Evolutionary conservation across 2,888 invertebrate genomes (phyloP), one percentile per base, ranked within the genome.

Genomic region (Brachyopa scutellaris): DNA sequence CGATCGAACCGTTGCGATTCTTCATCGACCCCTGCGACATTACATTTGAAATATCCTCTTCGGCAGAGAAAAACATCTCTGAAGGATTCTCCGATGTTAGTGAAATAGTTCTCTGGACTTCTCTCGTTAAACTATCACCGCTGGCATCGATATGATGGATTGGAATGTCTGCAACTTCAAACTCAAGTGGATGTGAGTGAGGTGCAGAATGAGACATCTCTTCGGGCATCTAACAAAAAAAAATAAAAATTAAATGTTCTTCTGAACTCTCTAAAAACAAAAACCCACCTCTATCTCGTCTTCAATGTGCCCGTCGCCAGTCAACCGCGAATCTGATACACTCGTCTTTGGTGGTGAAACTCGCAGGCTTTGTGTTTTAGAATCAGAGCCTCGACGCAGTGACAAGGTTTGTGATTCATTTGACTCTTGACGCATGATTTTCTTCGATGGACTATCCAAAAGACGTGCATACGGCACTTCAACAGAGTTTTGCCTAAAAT

Each of bases 1-100:
- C 87, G 38, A 89, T 88, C 0, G 89, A 89, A 1, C 88, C 89
- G 62, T 88, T 89, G 26, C 88, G 88, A 84, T 88, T 89, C 78
- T 89, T 89, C 51, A 89, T 88, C 9, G 90, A 88, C 13, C 90
- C 85, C 79, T 89, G 90, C 2, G 89, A 88, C 84, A 90, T 82
- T 2, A 89, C 88, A 85, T 90, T 90, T 0, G 90, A 89, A 51
- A 95, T 93, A 85, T 97, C 97, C 90, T 98, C 97, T 87, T 97
- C 97, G 0, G 97, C 97, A 0, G 97, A 97, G 88, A 96, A 97
- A 90, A 97, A 98, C 59, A 95, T 95, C 90, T 97, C 97, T 0
- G 96, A 96, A 86, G 96, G 96, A 89, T 97, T 97, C 89, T 97
- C 97, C 77, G 96, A 96, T 0, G 96, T 96, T 88, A 97, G 94